Conservation (phyloP, 2,888 invertebrate species). For the Pristionchus mayeri region DNA sequence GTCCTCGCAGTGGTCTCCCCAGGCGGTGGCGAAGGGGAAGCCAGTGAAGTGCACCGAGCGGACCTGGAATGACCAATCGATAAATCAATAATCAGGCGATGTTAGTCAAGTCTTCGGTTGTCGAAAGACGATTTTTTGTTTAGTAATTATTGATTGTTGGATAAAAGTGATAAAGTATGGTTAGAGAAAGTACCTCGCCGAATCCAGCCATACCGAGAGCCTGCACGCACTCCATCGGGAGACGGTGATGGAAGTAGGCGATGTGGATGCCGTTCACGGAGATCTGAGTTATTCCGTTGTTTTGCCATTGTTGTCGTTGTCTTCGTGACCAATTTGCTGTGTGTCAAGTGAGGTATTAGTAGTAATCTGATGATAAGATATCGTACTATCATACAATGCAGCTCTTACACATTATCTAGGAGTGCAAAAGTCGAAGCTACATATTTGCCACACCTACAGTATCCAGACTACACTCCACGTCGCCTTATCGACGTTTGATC, state of each 20-base stretch:
- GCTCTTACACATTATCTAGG: too few species aligned
- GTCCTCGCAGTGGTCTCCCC: conserved; percentile 50
- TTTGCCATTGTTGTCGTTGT: too few species aligned
- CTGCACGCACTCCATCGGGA: conserved; percentile 64
- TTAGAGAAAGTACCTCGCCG: too few species aligned
- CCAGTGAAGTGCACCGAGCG: conserved; percentile 62
- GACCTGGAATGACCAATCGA: conserved; percentile 59
- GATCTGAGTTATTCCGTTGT: conserved; percentile 57
- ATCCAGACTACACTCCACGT: background rate
- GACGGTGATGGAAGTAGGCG: conserved; percentile 67
- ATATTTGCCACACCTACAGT: too few species aligned
- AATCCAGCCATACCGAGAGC: conserved; percentile 64
- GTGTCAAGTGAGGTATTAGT: too few species aligned
- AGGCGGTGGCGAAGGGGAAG: conserved; percentile 57
- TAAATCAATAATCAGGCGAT: too few species aligned
- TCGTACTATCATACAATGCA: background rate
- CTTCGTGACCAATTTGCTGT: too few species aligned
- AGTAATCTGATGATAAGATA: background rate
- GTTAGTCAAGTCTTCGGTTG: too few species aligned
- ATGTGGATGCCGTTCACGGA: conserved; percentile 65
- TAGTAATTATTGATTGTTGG: too few species aligned
- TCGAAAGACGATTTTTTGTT: too few species aligned
- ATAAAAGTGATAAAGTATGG: too few species aligned
- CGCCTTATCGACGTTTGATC: background rate
- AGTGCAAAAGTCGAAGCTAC: too few species aligned